These are phyloP conservation scores for Acropora tenuis DNA, from an alignment of 64 coral and sea anemone species.

Conservation along the genomic window DNA sequence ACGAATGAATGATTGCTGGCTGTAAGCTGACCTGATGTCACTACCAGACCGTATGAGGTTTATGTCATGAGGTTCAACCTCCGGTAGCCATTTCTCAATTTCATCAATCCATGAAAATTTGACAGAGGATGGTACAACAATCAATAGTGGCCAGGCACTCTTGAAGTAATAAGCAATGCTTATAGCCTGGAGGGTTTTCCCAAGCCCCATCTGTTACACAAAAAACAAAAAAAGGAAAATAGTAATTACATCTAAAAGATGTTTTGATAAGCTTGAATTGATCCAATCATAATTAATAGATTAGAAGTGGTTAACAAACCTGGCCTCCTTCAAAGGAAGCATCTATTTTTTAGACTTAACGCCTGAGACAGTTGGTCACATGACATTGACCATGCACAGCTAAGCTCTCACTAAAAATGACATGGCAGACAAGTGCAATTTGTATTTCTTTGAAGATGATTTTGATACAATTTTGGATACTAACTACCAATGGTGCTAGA, in stretches of 20 bases:
- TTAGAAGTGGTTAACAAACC: too few species aligned
- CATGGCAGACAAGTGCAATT: too few species aligned
- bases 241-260: not conserved
- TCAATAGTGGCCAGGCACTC: constrained; percentile 91
- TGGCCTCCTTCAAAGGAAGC: too few species aligned
- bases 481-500: too few species aligned
- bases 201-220: constrained; percentile 88
- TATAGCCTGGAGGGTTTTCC: constrained; percentile 95
- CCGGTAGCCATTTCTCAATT: constrained; percentile 98
- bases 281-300: too few species aligned
- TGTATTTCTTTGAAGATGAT: too few species aligned
- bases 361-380: too few species aligned
- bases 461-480: too few species aligned
- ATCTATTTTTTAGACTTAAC: too few species aligned
- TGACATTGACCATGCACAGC: too few species aligned
- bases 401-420: too few species aligned
- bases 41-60: constrained; percentile 92
- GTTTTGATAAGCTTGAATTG: too few species aligned
- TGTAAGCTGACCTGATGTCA: constrained; percentile 69
- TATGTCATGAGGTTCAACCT: constrained; percentile 83
- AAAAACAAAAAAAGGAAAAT: not conserved
- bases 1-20: not conserved
- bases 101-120: constrained; percentile 99
- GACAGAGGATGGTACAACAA: constrained; percentile 93
- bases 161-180: constrained; percentile 93